A percentile compares a stretch with the other conserved stretches of the same genome.
These are phyloP conservation scores for Tetrapedia diversipes DNA, from an alignment of 2,888 invertebrate genomes.

Conservation along the genomic window DNA sequence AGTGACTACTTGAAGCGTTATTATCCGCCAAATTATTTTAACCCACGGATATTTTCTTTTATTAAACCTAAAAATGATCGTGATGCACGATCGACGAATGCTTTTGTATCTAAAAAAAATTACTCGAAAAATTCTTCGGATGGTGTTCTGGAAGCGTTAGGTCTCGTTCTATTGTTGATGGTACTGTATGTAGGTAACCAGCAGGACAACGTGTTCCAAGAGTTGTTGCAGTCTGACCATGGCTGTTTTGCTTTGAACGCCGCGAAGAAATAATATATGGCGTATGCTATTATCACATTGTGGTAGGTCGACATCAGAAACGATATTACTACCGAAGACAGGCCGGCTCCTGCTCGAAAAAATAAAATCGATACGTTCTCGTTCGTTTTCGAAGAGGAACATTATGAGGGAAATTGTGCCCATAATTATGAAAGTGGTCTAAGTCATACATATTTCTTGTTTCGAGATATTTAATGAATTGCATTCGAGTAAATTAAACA, in stretches of 20 bases:
- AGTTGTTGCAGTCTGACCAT: constrained; percentile 93
- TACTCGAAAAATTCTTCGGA: constrained; percentile 97
- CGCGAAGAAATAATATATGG: constrained; percentile 96
- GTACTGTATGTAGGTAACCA: constrained; percentile 88
- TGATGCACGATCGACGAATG: neutral
- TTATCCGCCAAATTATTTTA: neutral
- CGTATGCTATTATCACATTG: constrained; percentile 97
- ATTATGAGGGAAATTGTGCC: neutral
- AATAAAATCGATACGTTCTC: constrained; percentile 7
- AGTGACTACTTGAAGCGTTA: neutral
- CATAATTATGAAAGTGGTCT: too few relatives aligned
- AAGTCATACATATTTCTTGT: too few relatives aligned
- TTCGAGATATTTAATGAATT: too few relatives aligned
- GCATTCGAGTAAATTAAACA: too few relatives aligned
- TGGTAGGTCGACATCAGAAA: constrained; percentile 98
- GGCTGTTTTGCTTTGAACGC: constrained; percentile 94
- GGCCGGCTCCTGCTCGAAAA: constrained; percentile 89
- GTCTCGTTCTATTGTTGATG: constrained; percentile 86
- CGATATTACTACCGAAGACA: constrained; percentile 96
- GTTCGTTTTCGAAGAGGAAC: too few relatives aligned
- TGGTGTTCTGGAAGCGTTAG: constrained; percentile 90
- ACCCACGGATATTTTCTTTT: neutral
- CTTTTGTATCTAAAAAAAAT: constrained; percentile 68
- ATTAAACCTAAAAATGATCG: neutral
- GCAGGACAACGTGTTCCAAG: constrained; percentile 92